phyloP scores from a whole-genome alignment of 1,140 invertebrate genomes.

The Micrasema longulum region DNA sequence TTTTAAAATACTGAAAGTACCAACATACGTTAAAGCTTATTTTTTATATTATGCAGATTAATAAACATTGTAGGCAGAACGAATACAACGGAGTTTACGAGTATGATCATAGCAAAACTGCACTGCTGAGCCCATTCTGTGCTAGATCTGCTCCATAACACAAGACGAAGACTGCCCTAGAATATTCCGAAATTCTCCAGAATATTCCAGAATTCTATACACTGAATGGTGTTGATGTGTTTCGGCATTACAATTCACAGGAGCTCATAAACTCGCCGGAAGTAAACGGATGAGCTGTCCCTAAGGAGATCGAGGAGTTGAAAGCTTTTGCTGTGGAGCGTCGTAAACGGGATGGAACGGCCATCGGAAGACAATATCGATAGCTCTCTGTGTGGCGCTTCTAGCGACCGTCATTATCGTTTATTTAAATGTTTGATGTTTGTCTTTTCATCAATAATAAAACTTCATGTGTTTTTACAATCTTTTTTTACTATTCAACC shows the following conservation, averaged over 20 bases:
- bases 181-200: constrained; percentile 4
- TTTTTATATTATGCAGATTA: too few relatives aligned
- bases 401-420: constrained; percentile 15
- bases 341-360: constrained; percentile 37
- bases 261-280: constrained; percentile 39
- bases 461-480: too few relatives aligned
- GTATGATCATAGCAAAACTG: too few relatives aligned
- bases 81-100: too few relatives aligned
- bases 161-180: constrained; percentile 10
- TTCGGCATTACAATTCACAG: constrained; percentile 48
- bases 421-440: constrained; percentile 3
- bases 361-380: constrained; percentile 36
- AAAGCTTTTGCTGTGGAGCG: constrained; percentile 38
- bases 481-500: too few relatives aligned
- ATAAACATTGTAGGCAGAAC: too few relatives aligned
- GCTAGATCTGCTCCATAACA: neutral
- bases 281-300: constrained; percentile 40
- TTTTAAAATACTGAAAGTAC: too few relatives aligned
- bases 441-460: constrained; percentile 4
- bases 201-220: too few relatives aligned
- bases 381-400: constrained; percentile 5
- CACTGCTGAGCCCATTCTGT: neutral
- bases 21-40: too few relatives aligned
- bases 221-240: constrained; percentile 41
- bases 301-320: constrained; percentile 28